Base-by-base conservation (phyloP, 2,113 vertebrate genomes). In the Origma solitaria region DNA sequence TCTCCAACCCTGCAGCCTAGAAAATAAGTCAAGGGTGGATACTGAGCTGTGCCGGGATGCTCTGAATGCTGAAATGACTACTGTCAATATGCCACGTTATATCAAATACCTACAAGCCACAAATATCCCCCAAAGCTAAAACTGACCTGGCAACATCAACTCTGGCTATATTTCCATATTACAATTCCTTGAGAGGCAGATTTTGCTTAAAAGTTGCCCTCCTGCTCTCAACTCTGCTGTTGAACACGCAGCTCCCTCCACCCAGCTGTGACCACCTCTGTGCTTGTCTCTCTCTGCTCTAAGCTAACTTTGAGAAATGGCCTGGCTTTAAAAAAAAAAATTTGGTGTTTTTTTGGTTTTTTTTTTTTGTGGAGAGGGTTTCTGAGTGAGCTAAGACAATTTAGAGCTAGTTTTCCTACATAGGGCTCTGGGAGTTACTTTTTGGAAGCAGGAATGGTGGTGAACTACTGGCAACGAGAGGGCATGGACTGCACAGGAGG, bases 101-200 rank as follows among this genome's bases (percentile, higher is more conserved):
- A 58, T 60, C 58, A 81, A 73, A 90, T 66, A 94, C 64, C 42
- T 86, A 42, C 42, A 81, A 83, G 69, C 35, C 88, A 81, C 60
- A 81, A 24, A 81, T 90, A 75, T 62, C 21, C 25, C 40, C 40
- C 4, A 2, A 80, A 90, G 51, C 51, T 86, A 60, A 87, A 92
- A 69, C 37, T 0, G 0, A 65, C 49, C 76, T 75, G 71, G 71
- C 17, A 83, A n/a, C 33, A 24, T 60, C 56, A 71, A 19, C n/a
- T 83, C 65, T 69, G 65, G 15, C 24, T 79, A 0, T 40, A 23
- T 75, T 92, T 86, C n/a, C 31, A 7, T 83, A 28, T 27, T 90
- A 14, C n/a, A 53, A 4, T 61, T 60, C 51, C 22, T 78, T n/a
- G 72, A 40, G 79, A 93, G 92, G 71, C 13, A 83, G 58, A 77